A percentile compares a stretch with the other conserved stretches of the same genome.
Conservation (phyloP, 1,140 invertebrate species). For the Drosophila littoralis region DNA sequence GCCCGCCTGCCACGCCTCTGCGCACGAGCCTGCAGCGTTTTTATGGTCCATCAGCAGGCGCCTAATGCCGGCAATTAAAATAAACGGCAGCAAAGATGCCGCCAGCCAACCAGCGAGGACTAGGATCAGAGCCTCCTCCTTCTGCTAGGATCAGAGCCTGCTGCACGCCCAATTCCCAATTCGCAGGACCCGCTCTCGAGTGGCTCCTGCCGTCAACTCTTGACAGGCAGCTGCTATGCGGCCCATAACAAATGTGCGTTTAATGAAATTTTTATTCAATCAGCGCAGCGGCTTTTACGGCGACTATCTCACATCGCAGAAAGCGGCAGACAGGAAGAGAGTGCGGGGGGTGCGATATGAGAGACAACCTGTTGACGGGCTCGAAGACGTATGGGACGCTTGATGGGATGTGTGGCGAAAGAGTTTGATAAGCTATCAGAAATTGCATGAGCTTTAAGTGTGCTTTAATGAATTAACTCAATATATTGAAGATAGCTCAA, state of each 20-base stretch:
- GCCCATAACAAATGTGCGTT: conserved; percentile 70
- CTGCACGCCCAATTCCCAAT: conserved; percentile 10
- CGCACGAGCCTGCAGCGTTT: conserved; percentile 47
- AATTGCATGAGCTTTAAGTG: conserved; percentile 2
- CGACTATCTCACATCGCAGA: conserved; percentile 25
- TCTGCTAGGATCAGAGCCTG: background rate
- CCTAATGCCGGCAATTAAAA: conserved; percentile 79
- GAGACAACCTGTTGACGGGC: conserved; percentile 1
- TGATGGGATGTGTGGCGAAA: background rate
- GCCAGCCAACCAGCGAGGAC: background rate
- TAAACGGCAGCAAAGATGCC: conserved; percentile 64
- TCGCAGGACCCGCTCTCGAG: conserved; percentile 2
- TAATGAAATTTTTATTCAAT: conserved; percentile 83
- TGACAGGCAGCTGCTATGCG: conserved; percentile 29
- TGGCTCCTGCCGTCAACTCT: conserved; percentile 7
- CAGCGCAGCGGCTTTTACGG: conserved; percentile 68
- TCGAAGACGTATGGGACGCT: too few relatives aligned
- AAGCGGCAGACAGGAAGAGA: conserved; percentile 1
- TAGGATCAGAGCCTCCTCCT: background rate
- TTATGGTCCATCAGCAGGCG: conserved; percentile 73
- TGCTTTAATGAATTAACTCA: background rate
- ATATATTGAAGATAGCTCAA: too few relatives aligned
- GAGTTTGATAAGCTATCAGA: too few relatives aligned
- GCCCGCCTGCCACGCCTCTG: background rate
- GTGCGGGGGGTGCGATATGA: background rate